Conservation (phyloP, 23 tunicate genomes). For the Trididemnum nubilum region DNA sequence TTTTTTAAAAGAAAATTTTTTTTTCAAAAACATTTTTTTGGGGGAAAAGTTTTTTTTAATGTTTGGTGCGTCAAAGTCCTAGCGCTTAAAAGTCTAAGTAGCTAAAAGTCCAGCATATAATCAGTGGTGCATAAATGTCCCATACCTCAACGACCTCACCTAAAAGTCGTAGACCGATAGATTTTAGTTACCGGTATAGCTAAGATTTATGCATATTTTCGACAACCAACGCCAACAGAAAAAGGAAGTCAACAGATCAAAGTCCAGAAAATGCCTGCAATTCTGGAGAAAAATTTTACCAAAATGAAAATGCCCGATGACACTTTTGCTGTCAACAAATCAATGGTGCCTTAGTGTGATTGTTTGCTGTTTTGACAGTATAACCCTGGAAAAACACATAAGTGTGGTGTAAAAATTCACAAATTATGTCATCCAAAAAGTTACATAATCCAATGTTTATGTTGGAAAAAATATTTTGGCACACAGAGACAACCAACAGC, state of each 20-base stretch:
- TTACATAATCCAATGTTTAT: neutral
- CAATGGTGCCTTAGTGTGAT: slow-evolving; percentile 14
- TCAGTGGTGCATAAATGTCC: no score
- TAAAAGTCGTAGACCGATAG: no score
- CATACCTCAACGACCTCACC: no score
- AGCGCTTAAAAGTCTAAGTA: no score
- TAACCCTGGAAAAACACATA: slow-evolving; percentile 10
- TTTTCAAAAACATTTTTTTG: no score
- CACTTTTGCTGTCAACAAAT: slow-evolving; percentile 3
- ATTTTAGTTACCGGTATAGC: no score
- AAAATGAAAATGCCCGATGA: slow-evolving; percentile 2
- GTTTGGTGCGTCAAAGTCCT: no score
- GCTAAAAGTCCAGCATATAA: no score
- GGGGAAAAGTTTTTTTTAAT: no score
- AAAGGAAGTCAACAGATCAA: neutral
- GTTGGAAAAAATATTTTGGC: slow-evolving; percentile 5
- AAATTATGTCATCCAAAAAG: slow-evolving; percentile 16
- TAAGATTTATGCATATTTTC: neutral
- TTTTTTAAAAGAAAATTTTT: no score
- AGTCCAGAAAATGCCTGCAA: neutral
- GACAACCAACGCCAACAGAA: neutral
- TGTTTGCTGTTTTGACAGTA: slow-evolving; percentile 17
- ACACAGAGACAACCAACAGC: slow-evolving; percentile 24
- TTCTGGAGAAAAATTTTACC: slow-evolving; percentile 13
- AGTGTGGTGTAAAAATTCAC: slow-evolving; percentile 20